Evolutionary conservation across 2,113 vertebrate genomes (phyloP), one percentile per base, ranked within the genome.

Genomic region (Saiga tatarica): DNA sequence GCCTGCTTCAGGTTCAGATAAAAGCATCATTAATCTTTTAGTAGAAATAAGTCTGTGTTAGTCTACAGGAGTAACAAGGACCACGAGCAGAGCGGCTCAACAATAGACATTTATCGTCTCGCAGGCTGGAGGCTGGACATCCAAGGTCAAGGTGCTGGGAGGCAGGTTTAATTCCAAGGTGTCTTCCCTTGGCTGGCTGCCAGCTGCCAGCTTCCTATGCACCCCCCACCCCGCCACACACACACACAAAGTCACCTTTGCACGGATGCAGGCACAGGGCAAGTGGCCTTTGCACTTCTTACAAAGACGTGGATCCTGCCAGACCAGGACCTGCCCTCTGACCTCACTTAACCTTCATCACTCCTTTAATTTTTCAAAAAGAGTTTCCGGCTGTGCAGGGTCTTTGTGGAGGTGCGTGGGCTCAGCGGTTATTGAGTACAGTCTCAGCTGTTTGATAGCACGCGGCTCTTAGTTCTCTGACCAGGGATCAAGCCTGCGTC

Each of bases 61-160:
- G 52, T 76, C 64, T 47, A 45, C 11, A 16, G 7, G 13, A 36
- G 62, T 3, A 64, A 64, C 89, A 52, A 23, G 13, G 17, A 36
- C 30, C 30, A 2, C 1, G 6, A 25, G 64, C 17, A 0, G 1
- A 8, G 42, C 0, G 0, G 33, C 16, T 78, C 25, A 23, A 26
- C 6, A 42, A 16, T 2, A 67, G n/a, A 14, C 16, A 2, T 1
- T 16, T 8, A 6, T 5, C 3, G 11, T 50, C 39, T 47, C 33
- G 7, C 1, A 0, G 67, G 4, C 23, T 52, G 71, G 36, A 95
- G 23, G 57, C 57, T 8, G 8, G 3, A n/a, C 1, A 5, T n/a
- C 71, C 50, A 5, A 47, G 19, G 25, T 45, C 55, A 79, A 19
- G 30, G 55, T 2, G 16, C 55, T 15, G 7, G 25, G 30, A 7